Conservation (phyloP, 2,888 invertebrate species). For the Dendrolimus houi region DNA sequence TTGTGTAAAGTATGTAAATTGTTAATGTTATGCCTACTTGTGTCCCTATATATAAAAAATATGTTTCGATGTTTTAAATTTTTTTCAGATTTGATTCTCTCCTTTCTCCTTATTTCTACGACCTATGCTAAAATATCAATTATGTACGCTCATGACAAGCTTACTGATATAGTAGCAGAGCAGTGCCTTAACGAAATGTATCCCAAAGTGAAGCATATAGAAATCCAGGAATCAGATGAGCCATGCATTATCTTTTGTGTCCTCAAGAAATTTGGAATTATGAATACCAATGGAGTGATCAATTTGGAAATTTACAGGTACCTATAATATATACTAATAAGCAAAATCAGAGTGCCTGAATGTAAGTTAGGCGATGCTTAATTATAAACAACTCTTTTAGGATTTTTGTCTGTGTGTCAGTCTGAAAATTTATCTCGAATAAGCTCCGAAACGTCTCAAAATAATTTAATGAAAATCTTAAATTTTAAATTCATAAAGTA, state of each 20-base stretch:
- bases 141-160: constrained; percentile 62
- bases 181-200: constrained; percentile 61
- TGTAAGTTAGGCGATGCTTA: no score
- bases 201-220: constrained; percentile 40
- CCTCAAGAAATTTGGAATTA: constrained; percentile 59
- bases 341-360: background rate
- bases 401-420: no score
- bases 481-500: no score
- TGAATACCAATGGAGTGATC: constrained; percentile 45
- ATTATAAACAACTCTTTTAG: no score
- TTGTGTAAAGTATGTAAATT: no score
- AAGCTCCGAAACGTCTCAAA: no score
- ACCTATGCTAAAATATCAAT: constrained; percentile 48
- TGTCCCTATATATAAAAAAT: no score
- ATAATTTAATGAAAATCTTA: no score
- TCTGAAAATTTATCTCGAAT: no score
- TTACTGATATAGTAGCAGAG: constrained; percentile 47
- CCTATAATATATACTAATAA: background rate
- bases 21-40: no score
- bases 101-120: constrained; percentile 22
- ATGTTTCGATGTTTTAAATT: background rate
- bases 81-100: constrained; percentile 19
- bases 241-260: constrained; percentile 65
- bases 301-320: constrained; percentile 60
- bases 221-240: constrained; percentile 58